Percentiles rank a stretch among this genome's conserved stretches.
phyloP scores from a whole-genome alignment of 2,888 invertebrate genomes.

The Tipula confusa region DNA sequence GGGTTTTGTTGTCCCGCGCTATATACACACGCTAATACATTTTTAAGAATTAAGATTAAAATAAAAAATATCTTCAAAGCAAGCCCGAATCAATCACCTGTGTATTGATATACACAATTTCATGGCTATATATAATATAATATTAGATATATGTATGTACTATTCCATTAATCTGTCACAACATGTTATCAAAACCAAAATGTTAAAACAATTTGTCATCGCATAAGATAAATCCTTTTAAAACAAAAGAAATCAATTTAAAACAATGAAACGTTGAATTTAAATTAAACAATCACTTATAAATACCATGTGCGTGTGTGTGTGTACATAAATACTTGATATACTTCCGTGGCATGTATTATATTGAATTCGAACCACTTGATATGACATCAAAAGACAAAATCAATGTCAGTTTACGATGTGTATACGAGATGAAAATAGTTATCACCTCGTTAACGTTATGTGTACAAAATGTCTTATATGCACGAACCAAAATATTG shows the following conservation, averaged over 20 bases:
- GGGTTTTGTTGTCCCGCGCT: neutral
- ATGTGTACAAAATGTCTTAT: conserved; percentile 20
- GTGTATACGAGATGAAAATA: neutral
- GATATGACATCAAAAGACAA: neutral
- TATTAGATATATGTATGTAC: neutral
- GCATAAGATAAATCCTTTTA: neutral
- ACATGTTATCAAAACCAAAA: conserved; percentile 3
- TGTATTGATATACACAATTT: neutral
- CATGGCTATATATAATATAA: neutral
- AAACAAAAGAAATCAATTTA: neutral
- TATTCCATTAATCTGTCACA: conserved; percentile 1
- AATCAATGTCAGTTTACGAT: conserved; percentile 1
- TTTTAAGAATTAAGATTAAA: conserved; percentile 8
- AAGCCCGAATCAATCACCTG: neutral
- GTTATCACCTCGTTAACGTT: conserved; percentile 16
- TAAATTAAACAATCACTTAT: conserved; percentile 13
- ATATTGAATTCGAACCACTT: conserved; percentile 1
- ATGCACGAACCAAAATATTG: neutral
- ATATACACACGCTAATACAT: neutral
- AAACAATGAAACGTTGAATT: neutral
- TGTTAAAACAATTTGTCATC: conserved; percentile 12
- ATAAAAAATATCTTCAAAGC: conserved; percentile 13
- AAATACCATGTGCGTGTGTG: neutral
- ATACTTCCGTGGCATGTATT: neutral
- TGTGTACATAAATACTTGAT: neutral